Percentiles rank a stretch among this genome's conserved stretches.
phyloP scores from a whole-genome alignment of 2,888 invertebrate genomes.

The Creontiades dilutus region DNA sequence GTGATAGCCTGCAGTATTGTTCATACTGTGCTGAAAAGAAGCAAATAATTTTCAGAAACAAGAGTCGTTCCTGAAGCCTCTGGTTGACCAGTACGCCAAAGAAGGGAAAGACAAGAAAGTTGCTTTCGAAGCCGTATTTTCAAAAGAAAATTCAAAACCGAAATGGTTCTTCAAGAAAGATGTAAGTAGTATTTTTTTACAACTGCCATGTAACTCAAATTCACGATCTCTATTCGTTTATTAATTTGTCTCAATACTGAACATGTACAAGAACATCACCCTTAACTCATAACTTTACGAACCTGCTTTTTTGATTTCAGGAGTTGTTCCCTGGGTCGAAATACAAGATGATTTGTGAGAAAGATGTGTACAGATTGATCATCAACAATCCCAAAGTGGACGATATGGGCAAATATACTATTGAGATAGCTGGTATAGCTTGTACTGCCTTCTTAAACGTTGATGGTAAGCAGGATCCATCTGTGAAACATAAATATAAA shows the following conservation, averaged over 20 bases:
- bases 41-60: constrained; percentile 85
- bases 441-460: constrained; percentile 96
- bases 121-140: constrained; percentile 95
- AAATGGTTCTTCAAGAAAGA: constrained; percentile 96
- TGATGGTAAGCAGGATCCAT: constrained; percentile 84
- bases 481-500: neutral
- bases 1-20: no score
- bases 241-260: neutral
- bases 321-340: constrained; percentile 97
- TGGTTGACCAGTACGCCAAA: constrained; percentile 95
- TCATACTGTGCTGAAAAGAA: no score
- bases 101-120: constrained; percentile 98
- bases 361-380: constrained; percentile 93
- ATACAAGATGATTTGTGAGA: constrained; percentile 96
- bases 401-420: constrained; percentile 97
- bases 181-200: constrained; percentile 82
- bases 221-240: neutral
- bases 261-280: no score
- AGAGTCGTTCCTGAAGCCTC: constrained; percentile 95
- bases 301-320: constrained; percentile 79
- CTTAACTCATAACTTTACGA: no score
- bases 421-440: constrained; percentile 94
- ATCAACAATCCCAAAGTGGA: constrained; percentile 95
- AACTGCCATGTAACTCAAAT: no score
- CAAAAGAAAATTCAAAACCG: constrained; percentile 96